phyloP scores from a whole-genome alignment of 1,140 invertebrate species.

The Samia ricini region DNA sequence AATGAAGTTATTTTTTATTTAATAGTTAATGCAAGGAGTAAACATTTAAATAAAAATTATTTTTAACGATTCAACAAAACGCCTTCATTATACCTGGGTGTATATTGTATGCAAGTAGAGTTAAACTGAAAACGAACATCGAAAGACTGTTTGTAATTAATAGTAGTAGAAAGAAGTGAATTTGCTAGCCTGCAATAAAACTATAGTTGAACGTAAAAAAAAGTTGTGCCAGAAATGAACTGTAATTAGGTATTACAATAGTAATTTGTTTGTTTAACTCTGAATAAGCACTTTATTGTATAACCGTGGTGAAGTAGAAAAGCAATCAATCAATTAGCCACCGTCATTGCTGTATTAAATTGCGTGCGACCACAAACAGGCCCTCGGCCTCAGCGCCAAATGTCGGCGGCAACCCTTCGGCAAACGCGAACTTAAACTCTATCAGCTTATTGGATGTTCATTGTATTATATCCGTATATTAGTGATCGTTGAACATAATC shows the following conservation, averaged over 20 bases:
- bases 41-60: no score
- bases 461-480: not conserved
- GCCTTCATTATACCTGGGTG: no score
- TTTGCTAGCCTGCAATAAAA: no score
- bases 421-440: not conserved
- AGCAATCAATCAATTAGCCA: conserved; percentile 35
- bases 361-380: conserved; percentile 39
- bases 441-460: not conserved
- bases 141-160: no score
- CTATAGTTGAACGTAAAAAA: not conserved
- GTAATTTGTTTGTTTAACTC: not conserved
- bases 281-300: not conserved
- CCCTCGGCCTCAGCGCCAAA: conserved; percentile 6
- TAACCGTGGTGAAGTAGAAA: not conserved
- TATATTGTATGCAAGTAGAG: not conserved
- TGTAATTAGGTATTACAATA: not conserved
- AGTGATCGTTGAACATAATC: not conserved
- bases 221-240: not conserved
- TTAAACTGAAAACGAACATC: not conserved
- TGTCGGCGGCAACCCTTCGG: not conserved
- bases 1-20: no score
- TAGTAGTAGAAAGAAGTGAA: no score
- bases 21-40: no score
- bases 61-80: no score
- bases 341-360: conserved; percentile 33